Percentiles rank a stretch among this genome's conserved stretches.
Conservation (phyloP, 2,888 invertebrate species). For the Syrista parreyssii region DNA sequence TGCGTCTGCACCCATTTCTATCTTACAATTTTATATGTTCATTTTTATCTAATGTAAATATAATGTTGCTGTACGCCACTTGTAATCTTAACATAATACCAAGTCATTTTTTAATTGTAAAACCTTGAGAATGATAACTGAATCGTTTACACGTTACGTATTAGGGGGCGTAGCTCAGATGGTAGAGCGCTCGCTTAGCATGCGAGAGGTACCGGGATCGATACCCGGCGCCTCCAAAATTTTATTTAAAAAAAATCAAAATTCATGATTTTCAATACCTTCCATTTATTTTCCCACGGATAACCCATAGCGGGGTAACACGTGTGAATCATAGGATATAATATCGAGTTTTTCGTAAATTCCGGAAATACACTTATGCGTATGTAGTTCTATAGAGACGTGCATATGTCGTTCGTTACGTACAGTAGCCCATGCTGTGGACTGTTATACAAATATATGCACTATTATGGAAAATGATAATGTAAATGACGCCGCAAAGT, state of each 20-base stretch:
- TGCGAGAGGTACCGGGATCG: constrained; percentile 64
- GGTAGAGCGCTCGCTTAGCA: constrained; percentile 54
- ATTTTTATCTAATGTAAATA: neutral
- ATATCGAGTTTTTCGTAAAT: neutral
- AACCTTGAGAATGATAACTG: neutral
- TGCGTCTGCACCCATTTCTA: neutral
- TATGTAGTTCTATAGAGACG: neutral
- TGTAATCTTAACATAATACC: neutral
- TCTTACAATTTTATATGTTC: neutral
- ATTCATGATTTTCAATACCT: no score
- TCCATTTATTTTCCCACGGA: neutral
- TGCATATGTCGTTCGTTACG: neutral
- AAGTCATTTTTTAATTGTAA: neutral
- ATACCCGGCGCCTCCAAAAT: constrained; percentile 58
- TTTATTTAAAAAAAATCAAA: neutral
- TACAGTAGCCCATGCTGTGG: no score
- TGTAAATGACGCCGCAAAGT: neutral
- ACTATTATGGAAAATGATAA: neutral
- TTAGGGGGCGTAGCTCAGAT: constrained; percentile 47
- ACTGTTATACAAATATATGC: neutral
- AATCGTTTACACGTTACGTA: accelerated
- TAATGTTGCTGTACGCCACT: neutral
- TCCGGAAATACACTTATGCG: neutral
- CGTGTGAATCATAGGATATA: neutral
- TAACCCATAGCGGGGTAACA: neutral